Evolutionary conservation across 2,888 invertebrate genomes (phyloP), one percentile per base, ranked within the genome.

Genomic region (Oscheius sp.): DNA sequence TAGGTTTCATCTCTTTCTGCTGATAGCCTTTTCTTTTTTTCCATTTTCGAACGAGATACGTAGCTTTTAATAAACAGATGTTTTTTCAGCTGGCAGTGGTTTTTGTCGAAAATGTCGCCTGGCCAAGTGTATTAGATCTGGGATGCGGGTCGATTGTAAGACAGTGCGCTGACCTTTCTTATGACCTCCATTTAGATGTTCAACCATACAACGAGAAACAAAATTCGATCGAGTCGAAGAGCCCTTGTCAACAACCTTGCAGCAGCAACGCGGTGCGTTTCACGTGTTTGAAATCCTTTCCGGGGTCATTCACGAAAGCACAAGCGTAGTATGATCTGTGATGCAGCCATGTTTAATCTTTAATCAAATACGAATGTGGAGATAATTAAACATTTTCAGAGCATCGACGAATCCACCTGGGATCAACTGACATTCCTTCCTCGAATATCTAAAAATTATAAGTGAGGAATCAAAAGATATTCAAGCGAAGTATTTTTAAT

Each of bases 111-210:
- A 59, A 41, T 59, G 59, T 28, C 41, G 59, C 6, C 44, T 59
- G 12, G 3, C 30, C 14, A 59, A 44, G 44, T 59, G 59, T 26
- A 59, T 59, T n/a, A 44, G 44, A n/a, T 28, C 44, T 3, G 59
- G 59, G 26, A 59, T 59, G 59, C 38, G 44, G 24, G 41, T 59
- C 24, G 59, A 59, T n/a, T 59, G 59, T 59, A 14, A 44, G 59
- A 17, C n/a, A n/a, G 12, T 32, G 51, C n/a, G 36, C 20, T 4
- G 32, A 26, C 26, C 28, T 9, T 2, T 17, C 22, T 8, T 51
- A 30, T 8, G 14, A n/a, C 4, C 0, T 22, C 26, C 9, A 17
- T 44, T 26, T 41, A 59, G 59, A 59, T 44, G 59, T 59, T 9
- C 59, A 59, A 24, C 59, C 41, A 12, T 17, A 28, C n/a, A 12